A percentile compares a stretch with the other conserved stretches of the same genome.
phyloP scores from a whole-genome alignment of 2,113 vertebrate genomes.

The Cochlearius cochlearius region DNA sequence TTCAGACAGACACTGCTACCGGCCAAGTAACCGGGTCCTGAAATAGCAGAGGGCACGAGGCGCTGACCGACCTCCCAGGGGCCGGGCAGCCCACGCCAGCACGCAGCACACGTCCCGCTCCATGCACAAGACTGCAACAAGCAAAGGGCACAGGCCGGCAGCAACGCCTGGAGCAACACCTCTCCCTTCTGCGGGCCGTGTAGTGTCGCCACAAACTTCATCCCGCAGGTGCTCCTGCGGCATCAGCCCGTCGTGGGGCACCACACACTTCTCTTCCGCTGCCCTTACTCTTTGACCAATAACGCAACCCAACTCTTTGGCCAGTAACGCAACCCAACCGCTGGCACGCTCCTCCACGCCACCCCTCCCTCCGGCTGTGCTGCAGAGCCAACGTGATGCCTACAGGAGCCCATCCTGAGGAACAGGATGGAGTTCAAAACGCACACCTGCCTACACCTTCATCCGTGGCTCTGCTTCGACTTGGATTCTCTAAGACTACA shows the following conservation, averaged over 20 bases:
- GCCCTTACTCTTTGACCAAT: fast-evolving
- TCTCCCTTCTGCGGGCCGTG: neutral
- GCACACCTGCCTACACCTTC: neutral
- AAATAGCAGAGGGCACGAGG: neutral
- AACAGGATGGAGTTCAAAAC: neutral
- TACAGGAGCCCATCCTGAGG: neutral
- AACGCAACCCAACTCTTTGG: fast-evolving
- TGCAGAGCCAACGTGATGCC: fast-evolving
- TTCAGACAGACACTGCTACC: neutral
- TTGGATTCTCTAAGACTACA: neutral
- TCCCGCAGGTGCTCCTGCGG: fast-evolving
- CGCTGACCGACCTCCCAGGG: neutral
- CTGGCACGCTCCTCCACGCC: fast-evolving
- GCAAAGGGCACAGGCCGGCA: neutral
- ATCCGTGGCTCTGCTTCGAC: fast-evolving
- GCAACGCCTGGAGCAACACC: fast-evolving
- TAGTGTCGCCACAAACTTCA: neutral
- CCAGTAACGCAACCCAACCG: fast-evolving
- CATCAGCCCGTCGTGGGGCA: neutral
- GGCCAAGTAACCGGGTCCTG: neutral
- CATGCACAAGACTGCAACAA: fast-evolving
- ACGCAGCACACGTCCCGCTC: fast-evolving
- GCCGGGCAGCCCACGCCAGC: fast-evolving
- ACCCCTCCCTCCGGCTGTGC: neutral
- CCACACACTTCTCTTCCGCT: fast-evolving